Evolutionary conservation across 2,797 vertebrate genomes (phyloP).

Genomic region (Channa striata): DNA sequence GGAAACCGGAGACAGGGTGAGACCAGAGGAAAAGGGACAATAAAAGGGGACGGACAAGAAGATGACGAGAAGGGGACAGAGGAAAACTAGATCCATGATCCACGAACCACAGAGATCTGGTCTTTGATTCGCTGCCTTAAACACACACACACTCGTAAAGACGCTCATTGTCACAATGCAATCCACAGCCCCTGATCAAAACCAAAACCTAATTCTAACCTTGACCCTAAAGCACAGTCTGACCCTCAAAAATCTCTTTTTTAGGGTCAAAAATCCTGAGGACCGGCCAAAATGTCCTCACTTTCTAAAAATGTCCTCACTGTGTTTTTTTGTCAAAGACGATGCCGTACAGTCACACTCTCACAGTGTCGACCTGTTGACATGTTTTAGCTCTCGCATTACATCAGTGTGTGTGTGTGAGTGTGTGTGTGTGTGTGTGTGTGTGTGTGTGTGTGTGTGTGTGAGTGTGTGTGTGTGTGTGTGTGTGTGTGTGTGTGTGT

Average conservation of each 20-base stretch:
- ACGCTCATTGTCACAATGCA: too few relatives aligned
- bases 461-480: too few relatives aligned
- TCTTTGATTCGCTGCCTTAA: conserved; percentile 31
- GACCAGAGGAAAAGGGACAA: rapidly evolving
- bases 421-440: neutral
- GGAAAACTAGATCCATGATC: conserved; percentile 17
- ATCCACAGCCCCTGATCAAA: too few relatives aligned
- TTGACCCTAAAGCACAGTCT: too few relatives aligned
- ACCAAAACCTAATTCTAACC: too few relatives aligned
- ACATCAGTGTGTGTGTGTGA: too few relatives aligned
- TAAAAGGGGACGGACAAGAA: neutral
- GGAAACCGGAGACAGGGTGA: neutral
- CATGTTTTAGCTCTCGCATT: neutral
- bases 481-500: neutral
- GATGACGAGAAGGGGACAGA: neutral
- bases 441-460: neutral
- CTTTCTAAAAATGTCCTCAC: too few relatives aligned
- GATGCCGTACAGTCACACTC: too few relatives aligned
- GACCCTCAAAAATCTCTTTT: too few relatives aligned
- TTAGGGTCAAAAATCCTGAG: too few relatives aligned
- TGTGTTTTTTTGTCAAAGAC: too few relatives aligned
- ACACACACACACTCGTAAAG: conserved; percentile 21
- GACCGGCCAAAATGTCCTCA: too few relatives aligned
- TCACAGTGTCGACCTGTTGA: neutral
- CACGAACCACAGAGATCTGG: conserved; percentile 33